A percentile compares a stretch with the other conserved stretches of the same genome.
These are phyloP conservation scores for Parthenolecanium corni DNA, from an alignment of 2,888 invertebrate genomes.

Conservation along the genomic window DNA sequence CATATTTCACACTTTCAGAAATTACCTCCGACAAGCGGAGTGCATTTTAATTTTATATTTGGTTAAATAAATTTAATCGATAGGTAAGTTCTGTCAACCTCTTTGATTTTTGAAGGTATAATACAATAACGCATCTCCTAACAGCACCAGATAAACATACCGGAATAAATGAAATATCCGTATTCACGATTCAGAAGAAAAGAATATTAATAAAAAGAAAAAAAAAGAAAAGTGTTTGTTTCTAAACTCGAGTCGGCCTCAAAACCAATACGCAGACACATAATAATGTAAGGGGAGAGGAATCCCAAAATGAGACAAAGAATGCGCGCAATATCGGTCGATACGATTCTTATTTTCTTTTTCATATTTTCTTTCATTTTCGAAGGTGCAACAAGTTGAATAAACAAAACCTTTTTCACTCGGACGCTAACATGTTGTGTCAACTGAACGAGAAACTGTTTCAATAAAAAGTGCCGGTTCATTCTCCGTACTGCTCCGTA, in stretches of 20 bases:
- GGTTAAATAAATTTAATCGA: too few species aligned
- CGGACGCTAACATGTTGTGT: constrained; percentile 23
- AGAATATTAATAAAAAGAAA: too few species aligned
- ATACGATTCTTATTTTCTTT: constrained; percentile 16
- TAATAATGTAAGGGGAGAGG: neutral
- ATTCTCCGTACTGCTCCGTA: neutral
- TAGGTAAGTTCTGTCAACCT: too few species aligned
- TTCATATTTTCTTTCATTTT: neutral
- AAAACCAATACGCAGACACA: too few species aligned
- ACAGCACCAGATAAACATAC: constrained; percentile 17
- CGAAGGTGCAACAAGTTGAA: constrained; percentile 21
- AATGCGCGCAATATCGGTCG: constrained; percentile 24
- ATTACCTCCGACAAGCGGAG: too few species aligned
- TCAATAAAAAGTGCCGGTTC: constrained; percentile 27
- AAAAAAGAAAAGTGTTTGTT: constrained; percentile 14
- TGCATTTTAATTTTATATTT: too few species aligned
- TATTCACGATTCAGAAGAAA: constrained; percentile 27
- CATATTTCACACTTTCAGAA: too few species aligned
- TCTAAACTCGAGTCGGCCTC: neutral
- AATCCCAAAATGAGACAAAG: constrained; percentile 9
- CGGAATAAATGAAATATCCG: constrained; percentile 21
- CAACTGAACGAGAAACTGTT: constrained; percentile 25
- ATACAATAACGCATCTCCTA: constrained; percentile 19
- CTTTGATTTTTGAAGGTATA: too few species aligned
- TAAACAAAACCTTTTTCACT: constrained; percentile 22